Base-by-base conservation (phyloP, 2,797 vertebrate genomes). In the Tiaroga cobitis region DNA sequence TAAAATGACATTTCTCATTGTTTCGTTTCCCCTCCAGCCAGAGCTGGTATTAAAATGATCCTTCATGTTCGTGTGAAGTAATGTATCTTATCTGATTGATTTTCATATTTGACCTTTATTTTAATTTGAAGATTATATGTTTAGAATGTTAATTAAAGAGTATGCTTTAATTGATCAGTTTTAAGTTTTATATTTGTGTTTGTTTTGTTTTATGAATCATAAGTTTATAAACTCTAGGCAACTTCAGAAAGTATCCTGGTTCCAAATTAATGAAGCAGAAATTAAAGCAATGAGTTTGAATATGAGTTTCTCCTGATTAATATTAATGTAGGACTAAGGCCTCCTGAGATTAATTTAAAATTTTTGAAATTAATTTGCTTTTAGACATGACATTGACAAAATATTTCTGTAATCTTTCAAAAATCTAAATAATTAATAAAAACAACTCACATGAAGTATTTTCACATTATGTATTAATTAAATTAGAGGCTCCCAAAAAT, bases 191-290 rank as follows among this genome's bases (percentile, higher is more conserved):
- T 59, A 19, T 72, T 43, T 26, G 7, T 11, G 2, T 69, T 39
- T 19, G 5, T 16, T 56, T 51, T 51, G 87, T 18, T 19, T 94
- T 95, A 95, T 94, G 94, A 95, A 96, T 96, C 94, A 92, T 49
- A 24, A 5, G 6, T 21, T 51, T 73, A 49, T 26, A 70, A 67
- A 78, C 56, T 77, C 24, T 10, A 11, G 72, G 46, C 10, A 34
- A 51, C 18, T 34, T 51, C 74, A 37, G 32, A 76, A 37, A 76
- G 21, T n/a, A 16, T 76, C 11, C 21, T 15, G 32, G n/a, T 37
- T 37, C 11, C 32, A 56, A 16, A 37, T n/a, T 1, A 3, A 56
- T 37, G 7, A 41, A 70, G 43, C 19, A 68, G 8, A 51, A 68
- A 34, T 8, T 5, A 8, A 81, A 56, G 18, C 18, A 32, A 7